Percentiles rank a stretch among this genome's conserved stretches.
phyloP scores from a whole-genome alignment of 2,113 vertebrate species.

The Procavia capensis region DNA sequence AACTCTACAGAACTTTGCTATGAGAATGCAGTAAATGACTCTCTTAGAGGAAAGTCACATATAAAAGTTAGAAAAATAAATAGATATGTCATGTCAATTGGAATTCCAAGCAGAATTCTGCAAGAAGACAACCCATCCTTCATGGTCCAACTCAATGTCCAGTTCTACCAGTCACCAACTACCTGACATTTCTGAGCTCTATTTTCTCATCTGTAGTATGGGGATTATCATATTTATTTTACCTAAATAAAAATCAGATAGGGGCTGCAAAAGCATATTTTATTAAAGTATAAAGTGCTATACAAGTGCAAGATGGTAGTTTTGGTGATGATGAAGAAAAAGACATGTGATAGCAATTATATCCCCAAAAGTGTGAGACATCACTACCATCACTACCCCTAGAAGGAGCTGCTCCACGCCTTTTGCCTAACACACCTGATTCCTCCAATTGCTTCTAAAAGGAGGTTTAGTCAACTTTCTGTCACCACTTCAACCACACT shows the following conservation, averaged over 20 bases:
- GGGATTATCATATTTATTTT: background rate
- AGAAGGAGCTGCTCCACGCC: background rate
- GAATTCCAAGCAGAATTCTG: accelerated
- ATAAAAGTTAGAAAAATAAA: background rate
- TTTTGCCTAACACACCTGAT: accelerated
- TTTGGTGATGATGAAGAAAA: background rate
- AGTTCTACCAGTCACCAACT: background rate
- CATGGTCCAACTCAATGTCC: background rate
- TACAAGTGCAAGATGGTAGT: background rate
- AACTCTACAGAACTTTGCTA: background rate
- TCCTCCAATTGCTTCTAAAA: background rate
- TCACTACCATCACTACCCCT: too few species aligned
- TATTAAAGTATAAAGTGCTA: background rate
- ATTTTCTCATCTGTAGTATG: background rate
- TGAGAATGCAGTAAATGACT: background rate
- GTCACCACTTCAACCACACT: background rate
- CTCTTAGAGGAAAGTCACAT: background rate
- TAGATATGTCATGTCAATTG: background rate
- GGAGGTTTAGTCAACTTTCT: background rate
- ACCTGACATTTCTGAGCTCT: background rate
- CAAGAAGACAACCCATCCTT: background rate
- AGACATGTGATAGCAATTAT: background rate
- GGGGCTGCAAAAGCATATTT: background rate
- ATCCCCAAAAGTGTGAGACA: background rate
- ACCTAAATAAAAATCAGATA: background rate